These are phyloP conservation scores for Catocala sponsa DNA, from an alignment of 2,888 invertebrate genomes.

Conservation along the genomic window DNA sequence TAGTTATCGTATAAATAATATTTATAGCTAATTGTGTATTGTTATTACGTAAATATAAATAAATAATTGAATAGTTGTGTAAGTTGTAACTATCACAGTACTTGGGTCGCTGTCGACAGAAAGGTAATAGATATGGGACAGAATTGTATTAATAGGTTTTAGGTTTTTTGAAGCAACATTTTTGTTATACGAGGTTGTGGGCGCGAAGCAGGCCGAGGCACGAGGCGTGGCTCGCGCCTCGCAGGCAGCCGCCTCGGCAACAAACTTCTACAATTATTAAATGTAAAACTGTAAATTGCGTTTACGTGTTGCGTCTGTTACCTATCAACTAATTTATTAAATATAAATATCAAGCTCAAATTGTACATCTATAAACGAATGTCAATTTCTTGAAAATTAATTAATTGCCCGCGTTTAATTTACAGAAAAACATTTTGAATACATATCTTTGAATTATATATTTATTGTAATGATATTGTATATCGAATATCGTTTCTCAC, in stretches of 20 bases:
- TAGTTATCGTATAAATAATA: constrained; percentile 86
- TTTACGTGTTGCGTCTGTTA: constrained; percentile 72
- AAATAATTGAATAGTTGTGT: constrained; percentile 87
- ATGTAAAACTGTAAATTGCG: constrained; percentile 57
- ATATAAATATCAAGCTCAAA: constrained; percentile 72
- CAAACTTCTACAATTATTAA: constrained; percentile 38
- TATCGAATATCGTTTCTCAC: constrained; percentile 78
- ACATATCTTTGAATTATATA: constrained; percentile 85
- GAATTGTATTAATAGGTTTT: constrained; percentile 75
- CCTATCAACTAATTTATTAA: constrained; percentile 68
- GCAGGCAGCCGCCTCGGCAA: constrained; percentile 29
- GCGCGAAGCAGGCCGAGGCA: constrained; percentile 19
- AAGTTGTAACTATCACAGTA: constrained; percentile 86
- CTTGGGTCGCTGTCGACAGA: constrained; percentile 75
- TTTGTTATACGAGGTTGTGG: constrained; percentile 50
- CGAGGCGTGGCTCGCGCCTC: constrained; percentile 21
- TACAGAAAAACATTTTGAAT: constrained; percentile 75
- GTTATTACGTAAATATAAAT: constrained; percentile 88
- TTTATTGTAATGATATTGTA: constrained; percentile 74
- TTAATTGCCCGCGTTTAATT: constrained; percentile 75
- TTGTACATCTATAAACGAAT: constrained; percentile 74
- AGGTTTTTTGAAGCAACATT: constrained; percentile 60
- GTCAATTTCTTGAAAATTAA: constrained; percentile 75
- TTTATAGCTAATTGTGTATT: constrained; percentile 89
- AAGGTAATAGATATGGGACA: constrained; percentile 67